Conservation (phyloP, 2,113 vertebrate species). For the Oncorhynchus tshawytscha region DNA sequence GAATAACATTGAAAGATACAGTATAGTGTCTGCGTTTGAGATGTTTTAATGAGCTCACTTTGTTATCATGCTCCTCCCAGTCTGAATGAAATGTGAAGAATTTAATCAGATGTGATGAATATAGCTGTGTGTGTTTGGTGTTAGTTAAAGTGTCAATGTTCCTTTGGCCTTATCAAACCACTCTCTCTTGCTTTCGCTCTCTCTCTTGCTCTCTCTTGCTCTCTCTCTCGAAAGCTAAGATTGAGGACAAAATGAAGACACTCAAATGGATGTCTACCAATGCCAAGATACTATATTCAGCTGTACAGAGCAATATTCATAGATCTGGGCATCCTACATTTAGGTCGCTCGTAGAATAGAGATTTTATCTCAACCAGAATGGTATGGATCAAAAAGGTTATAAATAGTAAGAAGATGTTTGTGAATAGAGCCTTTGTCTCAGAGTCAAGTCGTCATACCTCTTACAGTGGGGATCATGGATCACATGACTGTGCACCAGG, state of each 20-base stretch:
- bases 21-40: too few relatives aligned
- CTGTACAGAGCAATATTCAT: background rate
- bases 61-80: too few relatives aligned
- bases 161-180: too few relatives aligned
- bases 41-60: too few relatives aligned
- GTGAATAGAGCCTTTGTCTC: background rate
- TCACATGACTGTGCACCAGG: background rate
- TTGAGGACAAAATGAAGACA: too few relatives aligned
- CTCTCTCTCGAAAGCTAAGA: background rate
- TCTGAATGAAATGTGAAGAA: too few relatives aligned
- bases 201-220: background rate
- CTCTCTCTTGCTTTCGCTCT: background rate
- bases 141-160: too few relatives aligned
- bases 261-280: too few relatives aligned
- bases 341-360: background rate
- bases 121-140: too few relatives aligned
- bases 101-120: too few relatives aligned
- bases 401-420: background rate
- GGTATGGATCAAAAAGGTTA: background rate
- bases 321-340: background rate
- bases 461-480: background rate
- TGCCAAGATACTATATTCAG: too few relatives aligned
- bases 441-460: background rate
- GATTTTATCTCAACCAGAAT: background rate
- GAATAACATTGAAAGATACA: too few relatives aligned